Evolutionary conservation across 2,113 vertebrate species (phyloP), one percentile per base, ranked within the genome.

Genomic region (Ochotona curzoniae): DNA sequence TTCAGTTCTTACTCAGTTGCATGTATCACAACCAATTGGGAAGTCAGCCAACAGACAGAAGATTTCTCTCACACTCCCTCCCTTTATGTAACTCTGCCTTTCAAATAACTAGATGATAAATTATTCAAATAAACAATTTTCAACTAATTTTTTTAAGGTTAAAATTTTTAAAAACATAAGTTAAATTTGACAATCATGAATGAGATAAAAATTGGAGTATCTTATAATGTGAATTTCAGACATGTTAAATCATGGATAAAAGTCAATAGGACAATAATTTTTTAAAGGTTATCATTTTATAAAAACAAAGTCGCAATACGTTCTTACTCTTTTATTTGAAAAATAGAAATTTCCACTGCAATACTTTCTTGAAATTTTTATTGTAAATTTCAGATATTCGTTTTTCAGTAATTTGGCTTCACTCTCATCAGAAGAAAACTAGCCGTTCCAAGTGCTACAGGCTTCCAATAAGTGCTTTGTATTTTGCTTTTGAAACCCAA

Each of bases 321-420:
- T 57, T 91, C 3, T 64, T 63, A 20, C 23, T 70, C 21, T 87
- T 28, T 9, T 13, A 75, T 84, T 80, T 84, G 54, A 87, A 76
- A 82, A 20, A 71, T 23, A 76, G 8, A 15, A 3, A 17, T 51
- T 66, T 51, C 44, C 1, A 61, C 23, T 35, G 44, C 38, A 66
- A 69, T 23, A 64, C 23, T 87, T 80, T 87, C 54, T 82, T 47
- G 7, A 74, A 20, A 64, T 84, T 78, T 87, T 81, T 87, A 73
- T 69, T 30, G 57, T 12, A 88, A 92, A 49, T 9, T 86, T 66
- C 18, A 83, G 60, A 64, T 67, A 90, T 51, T 49, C 7, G 64
- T 87, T 64, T 64, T 86, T 21, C 47, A 89, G 25, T 66, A 95
- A 83, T 14, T 51, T 79, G 25, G 17, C 12, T 89, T 88, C 26